Conservation (phyloP, 2,797 vertebrate species). For the Gadopsis marmoratus region DNA sequence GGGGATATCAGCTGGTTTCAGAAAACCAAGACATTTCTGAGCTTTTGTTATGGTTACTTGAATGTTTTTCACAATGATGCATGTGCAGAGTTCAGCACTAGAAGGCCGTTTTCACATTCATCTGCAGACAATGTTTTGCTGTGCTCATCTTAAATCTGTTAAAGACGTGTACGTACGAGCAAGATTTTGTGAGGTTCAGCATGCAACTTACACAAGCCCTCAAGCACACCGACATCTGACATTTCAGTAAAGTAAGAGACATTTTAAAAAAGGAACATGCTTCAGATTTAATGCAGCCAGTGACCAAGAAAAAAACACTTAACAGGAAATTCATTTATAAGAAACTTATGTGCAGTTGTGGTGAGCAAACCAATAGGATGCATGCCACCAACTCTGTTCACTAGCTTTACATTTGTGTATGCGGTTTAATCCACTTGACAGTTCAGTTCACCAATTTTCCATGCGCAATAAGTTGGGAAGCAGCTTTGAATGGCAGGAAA, state of each 20-base stretch:
- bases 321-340: not conserved
- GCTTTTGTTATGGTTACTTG: not conserved
- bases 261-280: not conserved
- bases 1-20: not conserved
- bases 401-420: not conserved
- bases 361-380: not conserved
- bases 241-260: not conserved
- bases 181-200: not conserved
- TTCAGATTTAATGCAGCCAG: not conserved
- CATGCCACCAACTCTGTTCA: not conserved
- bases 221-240: not conserved
- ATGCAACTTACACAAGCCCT: not conserved
- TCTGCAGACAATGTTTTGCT: not conserved
- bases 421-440: not conserved
- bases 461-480: slow-evolving; percentile 7
- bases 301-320: not conserved
- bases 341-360: not conserved
- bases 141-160: not conserved
- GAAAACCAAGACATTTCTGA: not conserved
- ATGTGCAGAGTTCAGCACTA: not conserved
- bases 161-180: accelerated
- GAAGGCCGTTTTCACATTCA: not conserved
- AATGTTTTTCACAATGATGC: not conserved
- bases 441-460: not conserved
- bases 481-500: slow-evolving; percentile 19